phyloP scores from a whole-genome alignment of 2,113 vertebrate genomes.

The Trachemys scripta region DNA sequence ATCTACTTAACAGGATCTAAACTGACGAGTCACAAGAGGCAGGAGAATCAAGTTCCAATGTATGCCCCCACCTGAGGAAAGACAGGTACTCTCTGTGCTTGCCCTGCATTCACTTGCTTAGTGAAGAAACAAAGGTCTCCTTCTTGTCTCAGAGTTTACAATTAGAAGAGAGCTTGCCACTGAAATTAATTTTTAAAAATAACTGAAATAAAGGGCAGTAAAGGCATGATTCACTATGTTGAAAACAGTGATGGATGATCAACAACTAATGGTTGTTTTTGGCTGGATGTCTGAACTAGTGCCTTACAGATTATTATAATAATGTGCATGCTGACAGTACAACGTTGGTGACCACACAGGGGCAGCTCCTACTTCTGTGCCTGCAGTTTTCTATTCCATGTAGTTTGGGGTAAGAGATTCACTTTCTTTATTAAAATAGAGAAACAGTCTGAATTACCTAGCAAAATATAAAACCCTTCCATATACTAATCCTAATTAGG shows the following conservation, averaged over 20 bases:
- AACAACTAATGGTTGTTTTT: neutral
- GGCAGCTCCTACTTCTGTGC: neutral
- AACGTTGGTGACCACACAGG: neutral
- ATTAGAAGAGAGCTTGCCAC: neutral
- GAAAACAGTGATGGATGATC: neutral
- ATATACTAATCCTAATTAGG: conserved; percentile 14
- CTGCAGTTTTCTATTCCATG: neutral
- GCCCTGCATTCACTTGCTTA: neutral
- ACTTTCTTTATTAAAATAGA: neutral
- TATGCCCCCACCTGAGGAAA: neutral
- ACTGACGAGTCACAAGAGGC: neutral
- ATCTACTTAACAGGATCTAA: conserved; percentile 41
- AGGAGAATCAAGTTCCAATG: conserved; percentile 57
- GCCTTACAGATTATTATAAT: conserved; percentile 11
- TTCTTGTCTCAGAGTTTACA: neutral
- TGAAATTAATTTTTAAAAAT: neutral
- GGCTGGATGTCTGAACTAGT: neutral
- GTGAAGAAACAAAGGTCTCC: conserved; percentile 4
- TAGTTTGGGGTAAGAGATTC: neutral
- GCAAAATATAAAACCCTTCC: neutral
- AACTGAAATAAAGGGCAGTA: neutral
- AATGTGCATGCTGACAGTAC: neutral
- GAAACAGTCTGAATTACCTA: neutral
- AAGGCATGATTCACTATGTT: neutral
- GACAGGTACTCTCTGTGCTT: conserved; percentile 48